These are phyloP conservation scores for Hyla sarda DNA, from an alignment of 2,113 vertebrate genomes.

Conservation along the genomic window DNA sequence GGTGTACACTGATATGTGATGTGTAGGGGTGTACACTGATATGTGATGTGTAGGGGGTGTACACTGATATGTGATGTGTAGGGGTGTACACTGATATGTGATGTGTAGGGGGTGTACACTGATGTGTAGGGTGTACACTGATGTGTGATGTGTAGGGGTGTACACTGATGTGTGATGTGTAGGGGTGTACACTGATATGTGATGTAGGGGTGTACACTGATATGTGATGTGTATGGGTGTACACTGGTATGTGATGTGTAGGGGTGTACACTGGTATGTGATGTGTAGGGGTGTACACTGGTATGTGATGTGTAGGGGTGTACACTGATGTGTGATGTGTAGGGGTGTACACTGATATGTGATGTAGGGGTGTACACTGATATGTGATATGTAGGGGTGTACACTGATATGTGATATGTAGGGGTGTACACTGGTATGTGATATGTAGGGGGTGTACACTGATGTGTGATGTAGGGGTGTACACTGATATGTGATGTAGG, in stretches of 20 bases:
- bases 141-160: not conserved
- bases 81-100: not conserved
- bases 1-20: not conserved
- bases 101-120: not conserved
- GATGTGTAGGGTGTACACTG: not conserved
- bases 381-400: not conserved
- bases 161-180: not conserved
- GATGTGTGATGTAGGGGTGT: no score
- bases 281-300: not conserved
- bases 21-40: not conserved
- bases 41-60: no score
- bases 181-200: not conserved
- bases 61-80: not conserved
- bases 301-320: no score
- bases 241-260: not conserved
- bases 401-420: no score
- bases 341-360: not conserved
- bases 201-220: not conserved
- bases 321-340: not conserved
- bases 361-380: not conserved
- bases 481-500: not conserved
- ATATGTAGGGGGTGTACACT: not conserved
- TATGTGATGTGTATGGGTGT: not conserved
- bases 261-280: not conserved
- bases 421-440: not conserved